Evolutionary conservation across 2,113 vertebrate genomes (phyloP).

Genomic region (Syrmaticus mikado): DNA sequence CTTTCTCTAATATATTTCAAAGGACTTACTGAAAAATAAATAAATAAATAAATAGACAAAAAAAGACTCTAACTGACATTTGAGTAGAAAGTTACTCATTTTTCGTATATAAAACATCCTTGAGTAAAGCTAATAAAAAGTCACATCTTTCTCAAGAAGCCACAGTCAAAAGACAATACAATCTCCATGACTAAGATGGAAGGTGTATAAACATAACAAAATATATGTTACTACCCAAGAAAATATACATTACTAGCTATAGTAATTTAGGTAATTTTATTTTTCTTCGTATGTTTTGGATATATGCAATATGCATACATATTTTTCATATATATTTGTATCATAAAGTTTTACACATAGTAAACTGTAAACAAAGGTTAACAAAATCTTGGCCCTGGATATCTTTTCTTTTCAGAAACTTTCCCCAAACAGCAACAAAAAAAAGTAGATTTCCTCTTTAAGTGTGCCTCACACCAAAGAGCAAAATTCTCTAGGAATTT

Average conservation of each 20-base stretch:
- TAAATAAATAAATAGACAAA: neutral
- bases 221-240: neutral
- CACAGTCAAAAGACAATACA: neutral
- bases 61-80: neutral
- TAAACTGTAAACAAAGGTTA: neutral
- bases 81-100: neutral
- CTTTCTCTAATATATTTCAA: neutral
- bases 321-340: neutral
- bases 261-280: neutral
- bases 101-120: neutral
- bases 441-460: neutral
- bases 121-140: neutral
- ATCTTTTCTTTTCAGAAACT: neutral
- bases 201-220: neutral
- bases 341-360: neutral
- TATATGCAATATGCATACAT: neutral
- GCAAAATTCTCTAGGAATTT: neutral
- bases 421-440: neutral
- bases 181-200: neutral
- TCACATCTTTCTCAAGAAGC: neutral
- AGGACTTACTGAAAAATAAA: neutral
- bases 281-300: neutral
- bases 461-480: rapidly evolving
- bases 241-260: too few relatives aligned
- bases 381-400: neutral